A percentile compares a stretch with the other conserved stretches of the same genome.
These are phyloP conservation scores for Caenorhabditis sp. DNA, from an alignment of 2,888 invertebrate species.

Conservation along the genomic window DNA sequence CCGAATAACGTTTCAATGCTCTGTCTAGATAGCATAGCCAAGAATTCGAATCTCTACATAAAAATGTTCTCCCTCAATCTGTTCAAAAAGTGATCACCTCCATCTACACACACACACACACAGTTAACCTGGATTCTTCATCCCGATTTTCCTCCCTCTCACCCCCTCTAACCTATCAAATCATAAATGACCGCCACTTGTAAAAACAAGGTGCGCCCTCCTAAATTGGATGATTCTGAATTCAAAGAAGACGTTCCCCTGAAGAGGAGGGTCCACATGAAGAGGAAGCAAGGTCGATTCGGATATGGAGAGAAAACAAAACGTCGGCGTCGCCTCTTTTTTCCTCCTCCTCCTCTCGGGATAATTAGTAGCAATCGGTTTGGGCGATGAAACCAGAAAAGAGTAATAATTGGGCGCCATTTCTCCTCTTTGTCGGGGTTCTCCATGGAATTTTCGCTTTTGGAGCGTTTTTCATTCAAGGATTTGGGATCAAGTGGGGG, in stretches of 20 bases:
- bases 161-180: slow-evolving; percentile 25
- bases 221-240: slow-evolving; percentile 1
- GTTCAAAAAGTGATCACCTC: slow-evolving; percentile 12
- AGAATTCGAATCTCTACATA: neutral
- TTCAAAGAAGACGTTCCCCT: neutral
- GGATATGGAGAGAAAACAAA: neutral
- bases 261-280: neutral
- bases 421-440: slow-evolving; percentile 38
- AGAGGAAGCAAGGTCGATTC: slow-evolving; percentile 25
- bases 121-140: slow-evolving; percentile 43
- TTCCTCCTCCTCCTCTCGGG: neutral
- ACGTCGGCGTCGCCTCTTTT: neutral
- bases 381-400: neutral
- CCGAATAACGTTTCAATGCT: slow-evolving; percentile 21
- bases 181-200: slow-evolving; percentile 23
- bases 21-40: slow-evolving; percentile 10
- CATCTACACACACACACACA: no score
- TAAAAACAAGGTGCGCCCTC: slow-evolving; percentile 29
- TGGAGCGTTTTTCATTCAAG: neutral
- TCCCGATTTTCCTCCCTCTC: neutral
- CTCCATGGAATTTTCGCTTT: neutral
- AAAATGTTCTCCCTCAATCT: neutral
- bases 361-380: slow-evolving; percentile 58
- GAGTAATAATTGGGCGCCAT: slow-evolving; percentile 58
- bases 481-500: neutral